These are phyloP conservation scores for Oxyteleia sp. DNA, from an alignment of 2,888 invertebrate species.

Conservation along the genomic window DNA sequence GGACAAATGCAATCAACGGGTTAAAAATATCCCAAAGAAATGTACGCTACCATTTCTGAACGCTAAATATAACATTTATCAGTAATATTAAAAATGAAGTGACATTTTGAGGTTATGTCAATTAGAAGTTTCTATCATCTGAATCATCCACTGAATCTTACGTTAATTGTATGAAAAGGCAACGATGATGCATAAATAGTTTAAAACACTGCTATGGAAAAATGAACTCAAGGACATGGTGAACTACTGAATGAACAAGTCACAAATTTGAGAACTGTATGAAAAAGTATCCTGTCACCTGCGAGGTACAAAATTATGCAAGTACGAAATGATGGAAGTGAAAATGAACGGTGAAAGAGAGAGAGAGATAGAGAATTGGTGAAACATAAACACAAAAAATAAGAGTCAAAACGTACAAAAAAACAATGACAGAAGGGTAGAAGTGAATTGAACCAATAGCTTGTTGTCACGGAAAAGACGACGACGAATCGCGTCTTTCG, in stretches of 20 bases:
- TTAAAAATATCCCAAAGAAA: too few species aligned
- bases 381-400: slow-evolving; percentile 23
- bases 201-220: slow-evolving; percentile 11
- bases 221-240: slow-evolving; percentile 30
- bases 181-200: slow-evolving; percentile 20
- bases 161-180: too few species aligned
- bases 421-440: not conserved
- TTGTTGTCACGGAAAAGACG: slow-evolving; percentile 28
- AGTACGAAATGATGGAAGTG: slow-evolving; percentile 11
- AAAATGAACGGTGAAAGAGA: not conserved
- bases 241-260: slow-evolving; percentile 49
- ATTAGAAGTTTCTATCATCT: too few species aligned
- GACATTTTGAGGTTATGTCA: too few species aligned
- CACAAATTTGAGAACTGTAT: slow-evolving; percentile 28
- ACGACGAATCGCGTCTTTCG: slow-evolving; percentile 43
- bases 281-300: slow-evolving; percentile 48
- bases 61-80: too few species aligned
- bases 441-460: slow-evolving; percentile 49
- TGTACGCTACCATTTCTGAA: too few species aligned
- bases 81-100: too few species aligned
- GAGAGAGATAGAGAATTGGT: not conserved
- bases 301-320: slow-evolving; percentile 51
- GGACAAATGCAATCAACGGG: too few species aligned
- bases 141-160: too few species aligned
- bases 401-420: slow-evolving; percentile 5